Percentiles rank a stretch among this genome's conserved stretches.
Conservation (phyloP, 2,113 vertebrate genomes). For the Salvelinus namaycush region DNA sequence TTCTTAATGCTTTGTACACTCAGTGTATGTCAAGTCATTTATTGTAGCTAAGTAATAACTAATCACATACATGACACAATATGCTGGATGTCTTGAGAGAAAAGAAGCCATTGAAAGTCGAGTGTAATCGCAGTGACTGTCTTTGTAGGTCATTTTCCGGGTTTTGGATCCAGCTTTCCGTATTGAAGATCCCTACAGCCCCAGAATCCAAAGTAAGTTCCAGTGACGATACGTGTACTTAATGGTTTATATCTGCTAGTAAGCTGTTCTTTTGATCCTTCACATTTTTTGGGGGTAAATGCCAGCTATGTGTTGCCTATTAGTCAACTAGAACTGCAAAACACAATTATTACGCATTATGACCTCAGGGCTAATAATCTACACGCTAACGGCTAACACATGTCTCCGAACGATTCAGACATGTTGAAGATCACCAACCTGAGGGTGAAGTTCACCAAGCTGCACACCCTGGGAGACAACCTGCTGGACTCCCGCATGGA, state of each 20-base stretch:
- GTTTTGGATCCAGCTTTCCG: constrained; percentile 93
- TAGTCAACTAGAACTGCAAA: too few relatives aligned
- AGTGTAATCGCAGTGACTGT: constrained; percentile 9
- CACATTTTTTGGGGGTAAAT: too few relatives aligned
- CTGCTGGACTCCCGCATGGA: constrained; percentile 93
- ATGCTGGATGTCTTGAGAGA: neutral
- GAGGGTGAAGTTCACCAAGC: constrained; percentile 87
- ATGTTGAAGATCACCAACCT: constrained; percentile 96
- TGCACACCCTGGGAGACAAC: constrained; percentile 95
- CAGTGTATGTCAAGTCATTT: too few relatives aligned
- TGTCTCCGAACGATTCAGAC: constrained; percentile 69
- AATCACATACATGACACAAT: too few relatives aligned
- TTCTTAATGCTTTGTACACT: too few relatives aligned
- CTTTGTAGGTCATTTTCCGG: constrained; percentile 89
- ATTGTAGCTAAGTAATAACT: too few relatives aligned
- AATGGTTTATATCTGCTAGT: too few relatives aligned
- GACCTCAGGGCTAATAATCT: too few relatives aligned
- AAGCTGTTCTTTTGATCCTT: too few relatives aligned
- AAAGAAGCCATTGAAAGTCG: neutral
- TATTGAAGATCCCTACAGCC: constrained; percentile 94
- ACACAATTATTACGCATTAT: too few relatives aligned
- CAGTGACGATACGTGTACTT: too few relatives aligned
- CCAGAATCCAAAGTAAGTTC: constrained; percentile 89
- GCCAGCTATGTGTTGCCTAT: too few relatives aligned
- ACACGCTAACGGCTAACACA: neutral